A percentile compares a stretch with the other conserved stretches of the same genome.
phyloP scores from a whole-genome alignment of 2,113 vertebrate genomes.

The Nothoprocta pentlandii region DNA sequence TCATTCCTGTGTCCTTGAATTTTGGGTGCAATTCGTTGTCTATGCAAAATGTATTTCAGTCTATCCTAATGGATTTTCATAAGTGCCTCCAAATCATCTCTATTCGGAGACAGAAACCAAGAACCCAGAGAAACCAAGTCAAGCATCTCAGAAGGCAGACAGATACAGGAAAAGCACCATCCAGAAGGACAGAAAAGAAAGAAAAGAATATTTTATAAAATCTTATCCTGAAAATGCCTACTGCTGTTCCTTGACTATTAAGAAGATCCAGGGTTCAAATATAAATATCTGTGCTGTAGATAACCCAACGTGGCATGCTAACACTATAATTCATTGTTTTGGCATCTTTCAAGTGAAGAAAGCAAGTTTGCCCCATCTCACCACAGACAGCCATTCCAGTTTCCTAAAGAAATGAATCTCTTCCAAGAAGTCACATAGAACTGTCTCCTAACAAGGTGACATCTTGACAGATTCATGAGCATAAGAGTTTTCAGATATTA shows the following conservation, averaged over 20 bases:
- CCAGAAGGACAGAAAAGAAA: neutral
- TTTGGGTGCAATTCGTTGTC: neutral
- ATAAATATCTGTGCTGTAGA: neutral
- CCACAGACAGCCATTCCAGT: neutral
- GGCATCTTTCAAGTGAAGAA: neutral
- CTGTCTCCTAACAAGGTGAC: neutral
- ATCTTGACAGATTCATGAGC: neutral
- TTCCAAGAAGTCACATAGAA: neutral
- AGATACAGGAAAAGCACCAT: neutral
- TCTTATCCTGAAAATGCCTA: neutral
- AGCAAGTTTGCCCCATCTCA: neutral
- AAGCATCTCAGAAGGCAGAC: neutral
- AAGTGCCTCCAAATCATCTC: neutral
- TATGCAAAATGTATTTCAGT: neutral
- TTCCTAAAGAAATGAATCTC: neutral
- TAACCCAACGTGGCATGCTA: neutral
- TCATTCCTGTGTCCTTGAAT: neutral
- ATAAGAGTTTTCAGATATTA: neutral
- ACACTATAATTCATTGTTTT: neutral
- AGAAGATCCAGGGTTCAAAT: neutral
- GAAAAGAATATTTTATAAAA: neutral
- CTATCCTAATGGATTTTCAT: neutral
- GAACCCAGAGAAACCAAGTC: neutral
- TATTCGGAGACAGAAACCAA: neutral
- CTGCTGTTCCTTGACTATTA: neutral